Conservation (phyloP, 2,113 vertebrate genomes). For the Antechinus stuartii region DNA sequence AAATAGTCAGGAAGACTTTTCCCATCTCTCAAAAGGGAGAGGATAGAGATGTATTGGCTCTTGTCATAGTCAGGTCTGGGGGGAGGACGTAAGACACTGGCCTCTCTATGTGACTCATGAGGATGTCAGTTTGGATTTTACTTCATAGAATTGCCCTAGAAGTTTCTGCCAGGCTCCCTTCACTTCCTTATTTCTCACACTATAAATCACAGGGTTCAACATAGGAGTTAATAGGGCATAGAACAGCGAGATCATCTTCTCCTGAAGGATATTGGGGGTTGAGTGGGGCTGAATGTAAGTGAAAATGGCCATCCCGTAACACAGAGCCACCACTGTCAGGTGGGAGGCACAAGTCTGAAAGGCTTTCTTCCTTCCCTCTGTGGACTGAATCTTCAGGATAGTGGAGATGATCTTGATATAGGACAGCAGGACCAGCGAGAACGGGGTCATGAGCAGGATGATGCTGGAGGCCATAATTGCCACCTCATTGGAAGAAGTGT, state of each 20-base stretch:
- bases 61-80: neutral
- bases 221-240: conserved; percentile 55
- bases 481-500: conserved; percentile 5
- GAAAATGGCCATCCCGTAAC: conserved; percentile 63
- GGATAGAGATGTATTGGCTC: neutral
- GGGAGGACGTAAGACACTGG: neutral
- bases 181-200: conserved; percentile 51
- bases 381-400: conserved; percentile 47
- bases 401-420: conserved; percentile 50
- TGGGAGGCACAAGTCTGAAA: conserved; percentile 63
- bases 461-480: conserved; percentile 50
- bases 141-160: neutral
- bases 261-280: conserved; percentile 41
- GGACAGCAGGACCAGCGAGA: conserved; percentile 55
- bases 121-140: neutral
- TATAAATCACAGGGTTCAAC: conserved; percentile 49
- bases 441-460: conserved; percentile 37
- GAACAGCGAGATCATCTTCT: conserved; percentile 58
- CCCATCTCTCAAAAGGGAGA: neutral
- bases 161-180: conserved; percentile 33
- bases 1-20: neutral
- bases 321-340: conserved; percentile 47
- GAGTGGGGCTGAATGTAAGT: conserved; percentile 52
- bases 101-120: neutral
- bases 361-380: conserved; percentile 56